phyloP scores from a whole-genome alignment of 37 sponge, comb jelly and placozoan genomes.

The Mnemiopsis leidyi region DNA sequence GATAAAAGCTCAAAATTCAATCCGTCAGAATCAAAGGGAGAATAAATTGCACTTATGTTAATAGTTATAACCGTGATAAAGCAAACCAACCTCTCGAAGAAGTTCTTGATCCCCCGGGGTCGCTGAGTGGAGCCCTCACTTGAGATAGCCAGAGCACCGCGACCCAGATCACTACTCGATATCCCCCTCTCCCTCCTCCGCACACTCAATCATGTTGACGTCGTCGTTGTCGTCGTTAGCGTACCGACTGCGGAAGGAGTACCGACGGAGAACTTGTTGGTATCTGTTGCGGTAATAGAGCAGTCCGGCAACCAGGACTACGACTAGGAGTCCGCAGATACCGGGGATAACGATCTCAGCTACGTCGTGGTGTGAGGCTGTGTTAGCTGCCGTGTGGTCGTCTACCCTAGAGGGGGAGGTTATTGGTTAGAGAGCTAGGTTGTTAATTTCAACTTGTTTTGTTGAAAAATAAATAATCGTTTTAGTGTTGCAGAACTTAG shows the following conservation, averaged over 20 bases:
- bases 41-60: too few species aligned
- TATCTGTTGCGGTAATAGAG: slow-evolving; percentile 27
- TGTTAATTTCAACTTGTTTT: too few species aligned
- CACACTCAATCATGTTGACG: slow-evolving; percentile 55
- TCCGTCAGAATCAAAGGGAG: too few species aligned
- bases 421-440: too few species aligned
- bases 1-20: too few species aligned
- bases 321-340: slow-evolving; percentile 12
- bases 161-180: neutral
- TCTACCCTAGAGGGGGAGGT: neutral
- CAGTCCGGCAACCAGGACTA: neutral
- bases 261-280: neutral
- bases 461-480: too few species aligned
- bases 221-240: neutral
- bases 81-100: slow-evolving; percentile 30
- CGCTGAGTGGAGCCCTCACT: neutral
- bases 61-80: too few species aligned
- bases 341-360: slow-evolving; percentile 45
- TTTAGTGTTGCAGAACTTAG: too few species aligned
- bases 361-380: slow-evolving; percentile 35
- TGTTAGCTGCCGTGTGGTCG: neutral
- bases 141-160: neutral
- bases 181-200: neutral
- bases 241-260: neutral
- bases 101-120: slow-evolving; percentile 6